These are phyloP conservation scores for Aleadryas rufinucha DNA, from an alignment of 2,113 vertebrate genomes.

Conservation along the genomic window DNA sequence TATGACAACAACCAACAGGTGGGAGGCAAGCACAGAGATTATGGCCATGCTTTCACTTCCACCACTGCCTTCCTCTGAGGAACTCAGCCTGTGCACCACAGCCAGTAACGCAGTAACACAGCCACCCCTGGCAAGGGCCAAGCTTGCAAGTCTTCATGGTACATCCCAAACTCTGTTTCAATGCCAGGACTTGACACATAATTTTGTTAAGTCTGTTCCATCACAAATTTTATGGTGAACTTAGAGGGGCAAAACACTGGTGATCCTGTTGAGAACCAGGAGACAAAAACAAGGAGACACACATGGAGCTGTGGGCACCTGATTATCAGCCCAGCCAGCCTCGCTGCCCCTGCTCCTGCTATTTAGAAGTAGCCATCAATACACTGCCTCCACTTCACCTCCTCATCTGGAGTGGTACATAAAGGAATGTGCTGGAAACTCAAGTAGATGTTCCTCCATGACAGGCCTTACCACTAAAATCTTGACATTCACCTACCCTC, in stretches of 20 bases:
- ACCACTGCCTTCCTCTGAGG: neutral
- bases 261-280: neutral
- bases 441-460: neutral
- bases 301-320: neutral
- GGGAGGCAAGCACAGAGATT: neutral
- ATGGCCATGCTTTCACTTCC: neutral
- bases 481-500: neutral
- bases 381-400: accelerated
- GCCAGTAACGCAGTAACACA: accelerated
- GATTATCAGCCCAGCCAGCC: neutral
- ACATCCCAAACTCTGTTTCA: neutral
- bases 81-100: neutral
- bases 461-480: neutral
- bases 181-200: neutral
- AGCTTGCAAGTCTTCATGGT: neutral
- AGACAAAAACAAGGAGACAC: neutral
- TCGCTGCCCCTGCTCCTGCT: neutral
- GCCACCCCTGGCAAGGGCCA: neutral
- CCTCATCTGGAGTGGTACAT: neutral
- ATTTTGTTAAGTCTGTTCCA: neutral
- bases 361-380: neutral
- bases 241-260: neutral
- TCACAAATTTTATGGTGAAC: neutral
- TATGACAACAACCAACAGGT: accelerated
- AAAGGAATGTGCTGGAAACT: neutral